Conservation (phyloP, 2,113 vertebrate species). For the Ascaphus truei region DNA sequence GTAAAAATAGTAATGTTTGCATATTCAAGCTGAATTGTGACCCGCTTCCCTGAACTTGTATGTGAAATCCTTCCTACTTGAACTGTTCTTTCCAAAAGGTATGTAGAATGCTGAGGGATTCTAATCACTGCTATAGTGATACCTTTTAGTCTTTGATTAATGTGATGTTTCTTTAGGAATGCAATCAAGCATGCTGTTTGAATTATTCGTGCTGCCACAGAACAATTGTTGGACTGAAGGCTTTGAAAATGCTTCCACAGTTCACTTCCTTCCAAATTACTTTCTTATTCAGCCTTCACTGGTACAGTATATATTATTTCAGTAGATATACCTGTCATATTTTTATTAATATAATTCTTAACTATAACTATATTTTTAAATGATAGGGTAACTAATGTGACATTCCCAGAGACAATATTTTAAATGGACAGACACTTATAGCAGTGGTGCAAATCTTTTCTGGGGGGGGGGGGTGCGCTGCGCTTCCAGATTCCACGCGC, state of each 20-base stretch:
- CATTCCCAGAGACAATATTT: too few species aligned
- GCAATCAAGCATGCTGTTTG: conserved; percentile 23
- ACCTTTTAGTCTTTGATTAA: conserved; percentile 33
- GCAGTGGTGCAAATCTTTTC: too few species aligned
- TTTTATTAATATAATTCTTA: not conserved
- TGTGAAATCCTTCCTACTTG: not conserved
- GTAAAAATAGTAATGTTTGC: conserved; percentile 1
- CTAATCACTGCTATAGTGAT: not conserved
- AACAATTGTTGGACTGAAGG: conserved; percentile 26
- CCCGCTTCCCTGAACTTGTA: not conserved
- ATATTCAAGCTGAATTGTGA: not conserved
- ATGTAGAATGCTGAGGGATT: conserved; percentile 6
- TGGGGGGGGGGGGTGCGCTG: too few species aligned
- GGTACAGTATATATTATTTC: conserved; percentile 1
- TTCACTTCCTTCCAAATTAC: conserved; percentile 17
- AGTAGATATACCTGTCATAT: not conserved
- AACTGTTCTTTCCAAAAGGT: conserved; percentile 14
- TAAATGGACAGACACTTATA: too few species aligned
- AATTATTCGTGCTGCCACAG: conserved; percentile 22
- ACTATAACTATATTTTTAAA: not conserved
- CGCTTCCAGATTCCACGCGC: too few species aligned
- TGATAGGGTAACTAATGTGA: not conserved
- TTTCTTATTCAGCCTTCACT: not conserved
- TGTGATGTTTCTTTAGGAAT: conserved; percentile 21
- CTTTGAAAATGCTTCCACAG: conserved; percentile 18